phyloP scores from a whole-genome alignment of 1,140 invertebrate genomes.

The Acromyrmex echinatior region DNA sequence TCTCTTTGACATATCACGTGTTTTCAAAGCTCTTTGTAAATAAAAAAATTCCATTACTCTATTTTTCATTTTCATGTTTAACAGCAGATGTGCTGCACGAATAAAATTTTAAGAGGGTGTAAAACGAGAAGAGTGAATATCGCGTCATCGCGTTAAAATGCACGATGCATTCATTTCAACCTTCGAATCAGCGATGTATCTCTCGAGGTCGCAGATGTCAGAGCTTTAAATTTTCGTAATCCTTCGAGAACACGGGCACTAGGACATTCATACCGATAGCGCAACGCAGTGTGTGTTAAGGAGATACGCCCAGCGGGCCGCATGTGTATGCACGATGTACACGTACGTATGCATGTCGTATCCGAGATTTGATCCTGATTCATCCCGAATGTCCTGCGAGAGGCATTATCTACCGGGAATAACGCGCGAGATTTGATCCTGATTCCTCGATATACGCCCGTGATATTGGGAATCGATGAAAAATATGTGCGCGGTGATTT shows the following conservation, averaged over 20 bases:
- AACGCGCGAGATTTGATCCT: slow-evolving; percentile 72
- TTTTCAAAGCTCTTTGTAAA: neutral
- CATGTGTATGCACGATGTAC: slow-evolving; percentile 2
- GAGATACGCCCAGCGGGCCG: slow-evolving; percentile 68
- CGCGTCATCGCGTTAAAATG: slow-evolving; percentile 7
- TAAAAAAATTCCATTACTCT: slow-evolving; percentile 2
- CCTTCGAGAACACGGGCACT: slow-evolving; percentile 63
- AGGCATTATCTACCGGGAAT: slow-evolving; percentile 71
- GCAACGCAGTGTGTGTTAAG: slow-evolving; percentile 64
- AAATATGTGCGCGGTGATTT: slow-evolving; percentile 73
- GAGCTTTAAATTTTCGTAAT: slow-evolving; percentile 75
- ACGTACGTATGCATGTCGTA: slow-evolving; percentile 12
- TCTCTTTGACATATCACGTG: neutral
- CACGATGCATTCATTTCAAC: neutral
- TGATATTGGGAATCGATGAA: slow-evolving; percentile 72
- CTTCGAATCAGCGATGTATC: slow-evolving; percentile 13
- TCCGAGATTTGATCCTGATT: slow-evolving; percentile 64
- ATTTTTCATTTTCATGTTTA: neutral
- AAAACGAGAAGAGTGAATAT: neutral
- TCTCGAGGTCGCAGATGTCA: slow-evolving; percentile 33
- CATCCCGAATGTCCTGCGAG: slow-evolving; percentile 65
- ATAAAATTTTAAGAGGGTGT: neutral
- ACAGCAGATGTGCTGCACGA: neutral
- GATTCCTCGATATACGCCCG: slow-evolving; percentile 67
- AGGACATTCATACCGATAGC: slow-evolving; percentile 71